Evolutionary conservation across 2,888 invertebrate genomes (phyloP).

Genomic region (Scaptomyza cyrtandrae): DNA sequence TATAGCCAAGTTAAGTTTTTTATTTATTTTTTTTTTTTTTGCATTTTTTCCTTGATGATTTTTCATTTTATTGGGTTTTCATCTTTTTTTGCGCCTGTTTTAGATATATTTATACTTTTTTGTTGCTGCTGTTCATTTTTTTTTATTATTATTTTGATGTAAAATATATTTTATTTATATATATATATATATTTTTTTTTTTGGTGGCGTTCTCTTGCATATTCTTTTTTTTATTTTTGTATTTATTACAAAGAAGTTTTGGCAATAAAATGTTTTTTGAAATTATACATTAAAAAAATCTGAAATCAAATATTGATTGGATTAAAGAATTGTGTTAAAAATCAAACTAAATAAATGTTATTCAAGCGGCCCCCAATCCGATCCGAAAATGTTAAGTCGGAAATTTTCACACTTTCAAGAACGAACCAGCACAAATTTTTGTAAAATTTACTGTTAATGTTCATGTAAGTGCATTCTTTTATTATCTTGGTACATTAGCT

Average conservation of each 20-base stretch:
- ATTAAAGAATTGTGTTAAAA: slow-evolving; percentile 81
- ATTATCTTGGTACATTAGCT: background rate
- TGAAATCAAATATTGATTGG: slow-evolving; percentile 84
- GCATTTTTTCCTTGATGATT: slow-evolving; percentile 56
- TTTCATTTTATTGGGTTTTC: slow-evolving; percentile 62
- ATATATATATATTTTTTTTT: slow-evolving; percentile 35
- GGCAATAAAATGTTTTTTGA: slow-evolving; percentile 85
- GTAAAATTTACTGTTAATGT: background rate
- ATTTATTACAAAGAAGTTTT: slow-evolving; percentile 81
- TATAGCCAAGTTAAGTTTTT: slow-evolving; percentile 81
- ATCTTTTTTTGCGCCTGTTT: slow-evolving; percentile 73
- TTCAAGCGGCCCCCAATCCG: slow-evolving; percentile 11
- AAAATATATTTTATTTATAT: slow-evolving; percentile 31
- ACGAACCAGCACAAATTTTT: slow-evolving; percentile 4
- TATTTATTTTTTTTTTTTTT: slow-evolving; percentile 58
- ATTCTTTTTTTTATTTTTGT: slow-evolving; percentile 64
- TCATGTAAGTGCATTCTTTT: slow-evolving; percentile 5
- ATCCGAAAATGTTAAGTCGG: background rate
- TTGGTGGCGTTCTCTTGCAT: slow-evolving; percentile 65
- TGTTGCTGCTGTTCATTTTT: slow-evolving; percentile 62
- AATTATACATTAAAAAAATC: slow-evolving; percentile 85
- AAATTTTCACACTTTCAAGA: slow-evolving; percentile 6
- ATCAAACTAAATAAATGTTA: slow-evolving; percentile 46
- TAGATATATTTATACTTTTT: slow-evolving; percentile 51
- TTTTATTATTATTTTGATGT: slow-evolving; percentile 58